These are phyloP conservation scores for Rhamphomyia laevipes DNA, from an alignment of 2,888 invertebrate species.

Conservation along the genomic window DNA sequence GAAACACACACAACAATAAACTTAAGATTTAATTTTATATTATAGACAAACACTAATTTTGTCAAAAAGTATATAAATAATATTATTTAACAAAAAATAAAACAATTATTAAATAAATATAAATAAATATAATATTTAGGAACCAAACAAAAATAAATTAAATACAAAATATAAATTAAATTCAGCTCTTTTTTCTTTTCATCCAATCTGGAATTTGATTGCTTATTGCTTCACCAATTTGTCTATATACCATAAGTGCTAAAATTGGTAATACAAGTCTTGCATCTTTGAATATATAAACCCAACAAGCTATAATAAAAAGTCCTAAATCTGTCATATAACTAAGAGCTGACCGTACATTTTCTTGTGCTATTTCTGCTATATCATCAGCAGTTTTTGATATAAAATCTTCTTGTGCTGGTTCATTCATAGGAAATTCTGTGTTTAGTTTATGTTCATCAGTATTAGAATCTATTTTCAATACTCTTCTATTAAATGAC, in stretches of 20 bases:
- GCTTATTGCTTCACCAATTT: conserved; percentile 54
- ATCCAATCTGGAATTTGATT: conserved; percentile 49
- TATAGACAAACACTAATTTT: too few relatives aligned
- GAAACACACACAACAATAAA: too few relatives aligned
- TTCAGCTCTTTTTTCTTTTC: conserved; percentile 29
- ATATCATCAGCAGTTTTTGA: conserved; percentile 37
- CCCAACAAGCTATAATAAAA: conserved; percentile 64
- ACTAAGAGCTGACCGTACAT: conserved; percentile 56
- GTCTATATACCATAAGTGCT: conserved; percentile 62
- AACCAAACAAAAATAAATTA: not conserved
- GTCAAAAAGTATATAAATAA: too few relatives aligned
- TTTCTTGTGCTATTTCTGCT: conserved; percentile 50
- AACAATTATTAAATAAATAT: too few relatives aligned
- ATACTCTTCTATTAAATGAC: conserved; percentile 14
- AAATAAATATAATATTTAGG: not conserved
- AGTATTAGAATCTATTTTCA: not conserved
- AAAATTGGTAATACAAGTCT: conserved; percentile 68
- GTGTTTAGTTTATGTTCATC: not conserved
- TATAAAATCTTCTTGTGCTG: conserved; percentile 2
- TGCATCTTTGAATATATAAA: conserved; percentile 70
- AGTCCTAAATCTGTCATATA: conserved; percentile 65
- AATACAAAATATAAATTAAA: not conserved
- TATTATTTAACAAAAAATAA: too few relatives aligned
- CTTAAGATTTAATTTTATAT: too few relatives aligned
- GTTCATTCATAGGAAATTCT: not conserved